Base-by-base conservation (phyloP, 2,113 vertebrate genomes). In the Cygnus buccinator region DNA sequence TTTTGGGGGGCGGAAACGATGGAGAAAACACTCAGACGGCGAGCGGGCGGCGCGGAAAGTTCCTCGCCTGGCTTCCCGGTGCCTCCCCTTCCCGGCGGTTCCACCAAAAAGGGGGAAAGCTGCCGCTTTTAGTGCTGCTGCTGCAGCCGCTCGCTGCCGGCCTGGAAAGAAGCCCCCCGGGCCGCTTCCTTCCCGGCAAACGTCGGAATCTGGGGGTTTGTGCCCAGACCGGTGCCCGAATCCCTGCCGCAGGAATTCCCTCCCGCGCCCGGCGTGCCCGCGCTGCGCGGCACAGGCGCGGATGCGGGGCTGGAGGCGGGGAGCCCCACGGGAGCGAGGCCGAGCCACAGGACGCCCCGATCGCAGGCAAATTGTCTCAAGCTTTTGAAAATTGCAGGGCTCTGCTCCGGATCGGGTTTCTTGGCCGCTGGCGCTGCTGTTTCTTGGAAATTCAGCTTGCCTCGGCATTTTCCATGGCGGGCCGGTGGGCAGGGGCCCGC, bases 401-500 rank as follows among this genome's bases (percentile, higher is more conserved):
- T 97, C 74, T 91, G 95, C 95, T 87, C 10, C 21, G 71, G 85
- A 79, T 97, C 86, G 59, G 43, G 66, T 88, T 94, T 97, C 73
- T 90, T 96, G 95, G 96, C 96, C 92, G 72, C 50, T 20, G 6
- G 18, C 2, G 1, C 5, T 16, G 79, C 90, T 80, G 88, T 86
- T 94, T 96, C 92, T 95, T 95, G 96, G 95, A 93, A 96, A 90
- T 25, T 0, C 67, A 9, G 21, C 63, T 50, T 3, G 84, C 65
- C 92, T 94, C 82, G 2, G 58, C 76, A 84, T 96, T 96, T 96
- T 94, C 94, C 79, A 1, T 67, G 87, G 87, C 19, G 92, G 84
- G 73, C 29, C 5, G 81, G 90, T 55, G 92, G 92, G 92, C 52
- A 71, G 90, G 73, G 82, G 90, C 71, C 23, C 10, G 11, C 10